Evolutionary conservation across 2,888 invertebrate species (phyloP).

Genomic region (Pseudococcus viburni): DNA sequence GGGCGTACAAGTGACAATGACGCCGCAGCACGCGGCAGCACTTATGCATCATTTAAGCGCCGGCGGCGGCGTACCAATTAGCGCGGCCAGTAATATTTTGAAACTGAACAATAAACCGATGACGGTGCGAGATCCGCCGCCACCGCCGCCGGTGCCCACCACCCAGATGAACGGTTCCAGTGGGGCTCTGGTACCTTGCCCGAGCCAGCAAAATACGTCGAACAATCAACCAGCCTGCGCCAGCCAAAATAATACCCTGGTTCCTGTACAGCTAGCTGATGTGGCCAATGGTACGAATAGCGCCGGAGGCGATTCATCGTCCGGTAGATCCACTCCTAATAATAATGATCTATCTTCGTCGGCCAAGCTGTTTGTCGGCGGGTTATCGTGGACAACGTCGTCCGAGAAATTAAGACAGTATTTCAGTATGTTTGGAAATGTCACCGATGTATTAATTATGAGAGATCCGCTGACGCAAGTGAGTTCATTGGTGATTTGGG

Average conservation of each 20-base stretch:
- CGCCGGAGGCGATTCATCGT: slow-evolving; percentile 78
- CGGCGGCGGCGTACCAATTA: slow-evolving; percentile 61
- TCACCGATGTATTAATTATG: slow-evolving; percentile 93
- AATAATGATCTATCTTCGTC: slow-evolving; percentile 79
- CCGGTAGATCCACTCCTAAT: slow-evolving; percentile 72
- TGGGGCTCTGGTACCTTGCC: slow-evolving; percentile 54
- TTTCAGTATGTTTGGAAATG: slow-evolving; percentile 92
- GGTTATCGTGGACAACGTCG: slow-evolving; percentile 94
- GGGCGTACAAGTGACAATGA: slow-evolving; percentile 69
- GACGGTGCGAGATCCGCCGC: slow-evolving; percentile 63
- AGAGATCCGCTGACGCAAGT: slow-evolving; percentile 95
- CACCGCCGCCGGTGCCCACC: slow-evolving; percentile 49
- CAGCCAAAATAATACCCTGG: slow-evolving; percentile 54
- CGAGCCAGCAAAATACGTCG: slow-evolving; percentile 21
- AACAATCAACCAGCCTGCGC: slow-evolving; percentile 37
- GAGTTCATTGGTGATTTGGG: slow-evolving; percentile 69
- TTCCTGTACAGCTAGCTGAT: slow-evolving; percentile 66
- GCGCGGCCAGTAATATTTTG: slow-evolving; percentile 64
- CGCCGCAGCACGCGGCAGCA: slow-evolving; percentile 68
- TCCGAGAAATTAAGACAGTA: slow-evolving; percentile 93
- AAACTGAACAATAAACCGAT: slow-evolving; percentile 66
- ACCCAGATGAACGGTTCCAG: slow-evolving; percentile 67
- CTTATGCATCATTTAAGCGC: slow-evolving; percentile 65
- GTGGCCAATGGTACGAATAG: slow-evolving; percentile 67
- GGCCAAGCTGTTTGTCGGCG: slow-evolving; percentile 91